Evolutionary conservation across 2,888 invertebrate genomes (phyloP).

Genomic region (Eilema griseolum): DNA sequence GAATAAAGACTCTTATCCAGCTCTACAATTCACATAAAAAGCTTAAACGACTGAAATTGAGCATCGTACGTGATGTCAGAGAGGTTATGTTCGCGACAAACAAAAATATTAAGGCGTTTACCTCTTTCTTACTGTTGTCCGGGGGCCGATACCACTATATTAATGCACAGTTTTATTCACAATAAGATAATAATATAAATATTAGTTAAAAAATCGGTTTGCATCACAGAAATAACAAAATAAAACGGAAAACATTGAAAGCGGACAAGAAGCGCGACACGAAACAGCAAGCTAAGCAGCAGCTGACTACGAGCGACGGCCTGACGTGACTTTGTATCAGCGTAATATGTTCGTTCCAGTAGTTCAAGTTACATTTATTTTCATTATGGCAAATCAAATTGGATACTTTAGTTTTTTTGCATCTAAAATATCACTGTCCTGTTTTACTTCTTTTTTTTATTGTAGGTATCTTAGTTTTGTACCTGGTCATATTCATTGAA

Average conservation of each 20-base stretch:
- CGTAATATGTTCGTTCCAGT: slow-evolving; percentile 48
- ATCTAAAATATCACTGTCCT: neutral
- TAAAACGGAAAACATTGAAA: slow-evolving; percentile 88
- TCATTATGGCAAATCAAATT: neutral
- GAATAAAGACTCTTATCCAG: slow-evolving; percentile 39
- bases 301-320: slow-evolving; percentile 87
- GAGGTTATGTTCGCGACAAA: slow-evolving; percentile 87
- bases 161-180: slow-evolving; percentile 80
- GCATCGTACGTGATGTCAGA: slow-evolving; percentile 74
- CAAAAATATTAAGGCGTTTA: slow-evolving; percentile 87
- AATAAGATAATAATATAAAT: slow-evolving; percentile 74
- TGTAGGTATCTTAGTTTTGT: neutral
- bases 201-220: slow-evolving; percentile 83
- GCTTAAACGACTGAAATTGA: slow-evolving; percentile 71
- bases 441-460: neutral
- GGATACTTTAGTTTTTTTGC: neutral
- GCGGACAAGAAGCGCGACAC: slow-evolving; percentile 88
- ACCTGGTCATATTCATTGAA: neutral
- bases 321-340: slow-evolving; percentile 72
- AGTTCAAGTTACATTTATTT: slow-evolving; percentile 17
- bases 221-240: slow-evolving; percentile 87
- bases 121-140: slow-evolving; percentile 77
- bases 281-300: slow-evolving; percentile 90
- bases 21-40: slow-evolving; percentile 53
- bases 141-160: slow-evolving; percentile 76